Conservation (phyloP, 2,888 invertebrate species). For the Galerucella calmariensis region DNA sequence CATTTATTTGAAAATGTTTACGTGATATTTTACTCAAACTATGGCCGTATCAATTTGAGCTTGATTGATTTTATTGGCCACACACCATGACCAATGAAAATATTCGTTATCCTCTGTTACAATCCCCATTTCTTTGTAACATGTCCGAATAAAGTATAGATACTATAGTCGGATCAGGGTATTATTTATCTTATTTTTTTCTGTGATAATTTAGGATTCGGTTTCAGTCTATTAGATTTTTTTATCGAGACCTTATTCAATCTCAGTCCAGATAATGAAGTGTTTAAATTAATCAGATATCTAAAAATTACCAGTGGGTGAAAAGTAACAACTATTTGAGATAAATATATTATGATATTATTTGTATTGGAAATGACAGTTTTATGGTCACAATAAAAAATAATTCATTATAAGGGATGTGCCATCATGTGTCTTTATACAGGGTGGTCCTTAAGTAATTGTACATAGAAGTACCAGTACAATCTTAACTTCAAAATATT, state of each 20-base stretch:
- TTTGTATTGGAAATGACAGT: no score
- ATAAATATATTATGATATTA: no score
- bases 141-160: no score
- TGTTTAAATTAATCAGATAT: constrained; percentile 14
- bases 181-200: constrained; percentile 14
- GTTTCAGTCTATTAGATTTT: constrained; percentile 17
- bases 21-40: neutral
- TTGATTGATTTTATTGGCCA: neutral
- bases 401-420: no score
- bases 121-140: neutral
- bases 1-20: neutral
- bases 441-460: no score
- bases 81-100: constrained; percentile 7
- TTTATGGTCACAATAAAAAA: no score
- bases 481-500: no score
- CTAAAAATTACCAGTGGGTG: neutral
- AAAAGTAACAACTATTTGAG: neutral
- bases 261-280: constrained; percentile 18
- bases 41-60: neutral
- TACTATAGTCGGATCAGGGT: neutral
- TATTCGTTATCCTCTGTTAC: neutral
- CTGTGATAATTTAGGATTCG: constrained; percentile 23
- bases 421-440: no score
- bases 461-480: no score
- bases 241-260: constrained; percentile 13